These are phyloP conservation scores for Nettapus auritus DNA, from an alignment of 2,113 vertebrate genomes.

Conservation along the genomic window DNA sequence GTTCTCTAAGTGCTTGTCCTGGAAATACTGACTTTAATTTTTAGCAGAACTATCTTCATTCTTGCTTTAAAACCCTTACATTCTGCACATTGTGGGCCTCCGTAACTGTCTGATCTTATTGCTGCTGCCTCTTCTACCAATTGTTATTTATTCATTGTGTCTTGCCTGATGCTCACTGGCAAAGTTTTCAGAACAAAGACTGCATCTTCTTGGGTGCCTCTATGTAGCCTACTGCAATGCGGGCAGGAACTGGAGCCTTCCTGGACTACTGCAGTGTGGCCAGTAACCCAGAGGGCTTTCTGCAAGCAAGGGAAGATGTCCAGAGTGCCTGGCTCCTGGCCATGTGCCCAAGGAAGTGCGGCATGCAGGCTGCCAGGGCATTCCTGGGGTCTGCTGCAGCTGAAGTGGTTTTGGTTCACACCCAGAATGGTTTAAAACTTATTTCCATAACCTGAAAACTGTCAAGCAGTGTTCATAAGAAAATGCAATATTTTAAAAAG, in stretches of 20 bases:
- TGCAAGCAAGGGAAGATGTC: accelerated
- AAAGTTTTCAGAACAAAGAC: background rate
- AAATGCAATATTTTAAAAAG: background rate
- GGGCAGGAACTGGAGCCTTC: background rate
- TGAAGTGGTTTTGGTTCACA: background rate
- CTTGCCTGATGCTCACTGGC: background rate
- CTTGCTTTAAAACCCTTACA: background rate
- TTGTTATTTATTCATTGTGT: background rate
- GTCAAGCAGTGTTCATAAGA: background rate
- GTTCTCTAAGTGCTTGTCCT: background rate
- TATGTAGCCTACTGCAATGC: background rate
- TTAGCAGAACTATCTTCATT: background rate
- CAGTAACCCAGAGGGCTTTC: background rate
- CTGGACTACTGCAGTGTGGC: no score
- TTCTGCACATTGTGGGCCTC: background rate
- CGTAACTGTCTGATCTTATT: background rate
- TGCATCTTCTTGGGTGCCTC: background rate
- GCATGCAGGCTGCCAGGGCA: background rate
- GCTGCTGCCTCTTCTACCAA: background rate
- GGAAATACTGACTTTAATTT: background rate
- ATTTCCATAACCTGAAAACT: background rate
- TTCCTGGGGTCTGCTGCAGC: background rate
- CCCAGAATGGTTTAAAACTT: background rate
- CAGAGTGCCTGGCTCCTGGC: background rate
- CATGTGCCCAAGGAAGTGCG: background rate